phyloP scores from a whole-genome alignment of 1,140 invertebrate species.

The Pararge aegeria region DNA sequence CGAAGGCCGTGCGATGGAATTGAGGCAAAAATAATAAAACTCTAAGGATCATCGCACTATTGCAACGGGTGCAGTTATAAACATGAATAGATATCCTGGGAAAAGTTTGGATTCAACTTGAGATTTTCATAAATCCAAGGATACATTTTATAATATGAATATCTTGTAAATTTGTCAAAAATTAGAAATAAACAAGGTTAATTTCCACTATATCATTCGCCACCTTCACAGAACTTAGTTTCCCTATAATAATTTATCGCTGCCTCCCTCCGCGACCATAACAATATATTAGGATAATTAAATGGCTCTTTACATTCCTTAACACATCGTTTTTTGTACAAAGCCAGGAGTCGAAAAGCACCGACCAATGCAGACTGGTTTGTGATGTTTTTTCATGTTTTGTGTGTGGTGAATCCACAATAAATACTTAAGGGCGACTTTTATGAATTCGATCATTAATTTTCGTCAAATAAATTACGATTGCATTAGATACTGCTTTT shows the following conservation, averaged over 20 bases:
- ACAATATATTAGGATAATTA: conserved; percentile 80
- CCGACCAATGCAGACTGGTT: conserved; percentile 76
- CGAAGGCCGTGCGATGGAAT: conserved; percentile 68
- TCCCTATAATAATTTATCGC: conserved; percentile 47
- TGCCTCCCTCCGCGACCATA: conserved; percentile 58
- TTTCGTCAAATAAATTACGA: neutral
- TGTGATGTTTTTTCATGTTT: conserved; percentile 59
- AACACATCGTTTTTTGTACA: conserved; percentile 77
- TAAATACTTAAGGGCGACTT: conserved; percentile 72
- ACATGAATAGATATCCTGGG: conserved; percentile 13
- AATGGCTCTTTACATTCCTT: conserved; percentile 79
- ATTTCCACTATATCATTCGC: conserved; percentile 40
- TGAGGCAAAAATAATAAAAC: conserved; percentile 71
- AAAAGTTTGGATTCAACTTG: conserved; percentile 1
- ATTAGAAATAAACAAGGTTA: neutral
- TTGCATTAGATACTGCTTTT: too few species aligned
- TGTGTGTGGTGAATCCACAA: conserved; percentile 68
- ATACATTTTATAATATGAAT: neutral
- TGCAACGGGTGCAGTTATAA: conserved; percentile 52
- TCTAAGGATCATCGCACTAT: conserved; percentile 66
- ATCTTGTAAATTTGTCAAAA: neutral
- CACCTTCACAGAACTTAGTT: conserved; percentile 35
- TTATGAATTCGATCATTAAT: conserved; percentile 31
- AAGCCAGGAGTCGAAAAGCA: conserved; percentile 71
- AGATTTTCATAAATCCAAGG: neutral